phyloP scores from a whole-genome alignment of 2,888 invertebrate genomes.

The Gastrophysa polygoni region DNA sequence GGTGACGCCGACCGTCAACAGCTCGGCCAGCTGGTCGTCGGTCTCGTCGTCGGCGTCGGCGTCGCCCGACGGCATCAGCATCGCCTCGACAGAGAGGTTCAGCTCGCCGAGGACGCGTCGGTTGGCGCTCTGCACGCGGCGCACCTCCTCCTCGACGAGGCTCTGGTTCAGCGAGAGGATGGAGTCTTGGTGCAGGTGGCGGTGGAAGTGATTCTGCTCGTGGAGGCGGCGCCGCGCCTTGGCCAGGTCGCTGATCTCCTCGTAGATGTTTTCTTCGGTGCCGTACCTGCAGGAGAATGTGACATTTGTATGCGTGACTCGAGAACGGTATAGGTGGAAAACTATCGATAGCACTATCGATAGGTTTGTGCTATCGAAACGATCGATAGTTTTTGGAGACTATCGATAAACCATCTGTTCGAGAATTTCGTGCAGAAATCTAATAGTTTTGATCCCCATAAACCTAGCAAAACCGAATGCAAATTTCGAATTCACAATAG shows the following conservation, averaged over 20 bases:
- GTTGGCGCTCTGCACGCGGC: conserved; percentile 82
- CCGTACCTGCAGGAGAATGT: conserved; percentile 65
- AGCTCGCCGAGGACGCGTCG: conserved; percentile 83
- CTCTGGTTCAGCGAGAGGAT: conserved; percentile 72
- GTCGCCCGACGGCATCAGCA: conserved; percentile 83
- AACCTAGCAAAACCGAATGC: no score
- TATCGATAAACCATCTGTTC: no score
- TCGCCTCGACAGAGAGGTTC: conserved; percentile 84
- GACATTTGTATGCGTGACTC: background rate
- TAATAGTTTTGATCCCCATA: no score
- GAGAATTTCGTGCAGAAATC: no score
- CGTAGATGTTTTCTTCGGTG: conserved; percentile 84
- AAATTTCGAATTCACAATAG: no score
- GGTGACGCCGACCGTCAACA: conserved; percentile 70
- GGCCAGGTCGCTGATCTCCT: conserved; percentile 74
- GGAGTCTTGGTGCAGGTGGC: conserved; percentile 53
- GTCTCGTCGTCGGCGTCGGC: conserved; percentile 68
- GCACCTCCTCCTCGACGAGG: conserved; percentile 82
- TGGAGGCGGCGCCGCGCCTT: conserved; percentile 42
- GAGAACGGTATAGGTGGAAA: no score
- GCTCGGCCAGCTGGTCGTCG: conserved; percentile 68
- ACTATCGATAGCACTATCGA: no score
- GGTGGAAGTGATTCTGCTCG: conserved; percentile 38
- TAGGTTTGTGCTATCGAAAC: no score
- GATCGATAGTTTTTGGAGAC: no score